Base-by-base conservation (phyloP, 2,113 vertebrate genomes). In the Papio anubis region DNA sequence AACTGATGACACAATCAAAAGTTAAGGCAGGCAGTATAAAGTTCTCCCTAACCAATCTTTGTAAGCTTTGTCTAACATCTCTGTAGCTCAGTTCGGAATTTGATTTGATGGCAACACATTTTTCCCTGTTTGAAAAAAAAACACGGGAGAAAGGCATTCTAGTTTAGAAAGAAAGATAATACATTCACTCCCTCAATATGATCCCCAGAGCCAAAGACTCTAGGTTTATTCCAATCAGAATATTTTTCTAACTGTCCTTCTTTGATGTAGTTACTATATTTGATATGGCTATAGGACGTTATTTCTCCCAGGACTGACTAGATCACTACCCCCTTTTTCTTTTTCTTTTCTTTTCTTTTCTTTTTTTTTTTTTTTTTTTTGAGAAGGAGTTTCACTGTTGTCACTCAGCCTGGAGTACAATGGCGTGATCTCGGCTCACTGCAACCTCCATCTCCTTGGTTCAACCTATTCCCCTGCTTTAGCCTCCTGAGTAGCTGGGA, bases 1-100 rank as follows among this genome's bases (percentile, higher is more conserved):
- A 95, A 85, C 40, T 83, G 68, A 78, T 68, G 66, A 92, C 11
- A 89, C 40, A 80, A 86, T 90, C 68, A 89, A 88, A 95, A 96
- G 23, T 87, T 81, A 96, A 92, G 25, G 50, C 23, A 95, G 27
- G 50, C 17, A 23, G 5, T 87, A 20, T 95, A 92, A 89, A 97
- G 93, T 76, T 80, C n/a, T 76, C 73, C 80, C 66, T 61, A 80
- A 86, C 30, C 13, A 95, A 23, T 30, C 18, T 23, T 59, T 80
- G 5, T 81, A 76, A 92, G 64, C 48, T 72, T 70, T 94, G 66
- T 64, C 20, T 93, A 75, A 82, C 30, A n/a, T 70, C 35, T 82
- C 92, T 75, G n/a, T 12, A 75, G 52, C 64, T 96, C 68, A 89
- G 6, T 92, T 92, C 83, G 32, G 38, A 93, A 87, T 70, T 23